phyloP scores from a whole-genome alignment of 2,888 invertebrate genomes.

The Euzophera pinguis region DNA sequence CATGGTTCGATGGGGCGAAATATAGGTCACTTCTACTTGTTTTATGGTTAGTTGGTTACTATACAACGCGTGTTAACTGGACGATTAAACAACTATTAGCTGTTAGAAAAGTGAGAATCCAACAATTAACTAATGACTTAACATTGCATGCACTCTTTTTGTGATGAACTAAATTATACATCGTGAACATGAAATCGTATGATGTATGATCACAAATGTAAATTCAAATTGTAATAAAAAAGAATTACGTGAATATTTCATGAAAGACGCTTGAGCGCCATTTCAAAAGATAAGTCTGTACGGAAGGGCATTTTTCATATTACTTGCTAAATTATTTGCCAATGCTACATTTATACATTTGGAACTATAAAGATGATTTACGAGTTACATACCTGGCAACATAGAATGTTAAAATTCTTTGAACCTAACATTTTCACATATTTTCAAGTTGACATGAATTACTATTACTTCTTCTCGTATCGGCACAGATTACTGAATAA shows the following conservation, averaged over 20 bases:
- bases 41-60: slow-evolving; percentile 15
- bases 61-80: slow-evolving; percentile 1
- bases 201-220: slow-evolving; percentile 2
- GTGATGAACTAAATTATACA: neutral
- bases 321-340: neutral
- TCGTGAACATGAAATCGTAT: neutral
- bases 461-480: no score
- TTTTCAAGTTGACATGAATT: no score
- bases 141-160: slow-evolving; percentile 6
- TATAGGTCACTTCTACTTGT: slow-evolving; percentile 21
- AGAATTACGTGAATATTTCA: neutral
- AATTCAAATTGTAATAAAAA: slow-evolving; percentile 1
- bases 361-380: no score
- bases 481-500: no score
- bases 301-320: neutral
- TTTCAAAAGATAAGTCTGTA: neutral
- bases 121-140: neutral
- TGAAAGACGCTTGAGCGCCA: neutral
- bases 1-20: slow-evolving; percentile 3
- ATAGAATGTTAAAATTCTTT: no score
- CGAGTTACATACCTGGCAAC: no score
- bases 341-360: no score
- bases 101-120: neutral
- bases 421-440: no score
- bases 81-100: slow-evolving; percentile 2